Percentiles rank a stretch among this genome's conserved stretches.
Evolutionary conservation across 2,888 invertebrate genomes (phyloP).

Genomic region (Bombyx huttoni): DNA sequence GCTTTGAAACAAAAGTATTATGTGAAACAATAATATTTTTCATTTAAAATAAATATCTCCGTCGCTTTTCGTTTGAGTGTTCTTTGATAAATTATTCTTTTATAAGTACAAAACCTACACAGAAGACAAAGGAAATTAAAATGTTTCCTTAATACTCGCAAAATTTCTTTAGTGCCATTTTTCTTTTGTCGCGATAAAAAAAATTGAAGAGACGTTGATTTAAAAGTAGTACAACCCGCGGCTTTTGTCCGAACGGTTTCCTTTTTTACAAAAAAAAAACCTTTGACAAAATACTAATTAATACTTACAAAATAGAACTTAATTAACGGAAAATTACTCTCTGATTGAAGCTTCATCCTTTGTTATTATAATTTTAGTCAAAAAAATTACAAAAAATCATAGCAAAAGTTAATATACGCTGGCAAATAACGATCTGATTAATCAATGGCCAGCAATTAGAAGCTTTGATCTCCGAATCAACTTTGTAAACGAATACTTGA

Average conservation of each 20-base stretch:
- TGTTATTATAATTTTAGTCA: no score
- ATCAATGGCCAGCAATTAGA: background rate
- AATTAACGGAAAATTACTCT: no score
- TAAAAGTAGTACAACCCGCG: background rate
- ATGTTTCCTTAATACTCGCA: slow-evolving; percentile 7
- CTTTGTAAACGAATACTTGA: background rate
- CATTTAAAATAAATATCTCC: slow-evolving; percentile 12
- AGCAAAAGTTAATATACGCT: background rate
- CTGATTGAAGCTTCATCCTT: no score
- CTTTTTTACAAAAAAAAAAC: background rate
- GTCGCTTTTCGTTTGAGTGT: slow-evolving; percentile 8
- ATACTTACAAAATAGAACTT: background rate
- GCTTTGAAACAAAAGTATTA: slow-evolving; percentile 3
- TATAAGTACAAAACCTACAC: slow-evolving; percentile 9
- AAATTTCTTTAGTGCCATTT: slow-evolving; percentile 3
- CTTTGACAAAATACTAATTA: background rate
- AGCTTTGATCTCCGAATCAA: background rate
- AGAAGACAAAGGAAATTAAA: slow-evolving; percentile 8
- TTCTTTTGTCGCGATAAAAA: slow-evolving; percentile 1
- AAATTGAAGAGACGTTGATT: background rate
- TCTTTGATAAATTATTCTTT: slow-evolving; percentile 14
- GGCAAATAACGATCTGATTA: background rate
- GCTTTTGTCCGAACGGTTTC: background rate
- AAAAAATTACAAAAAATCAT: no score
- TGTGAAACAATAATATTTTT: background rate